Base-by-base conservation (phyloP, 2,888 invertebrate genomes). In the Acanthopleura granulata region DNA sequence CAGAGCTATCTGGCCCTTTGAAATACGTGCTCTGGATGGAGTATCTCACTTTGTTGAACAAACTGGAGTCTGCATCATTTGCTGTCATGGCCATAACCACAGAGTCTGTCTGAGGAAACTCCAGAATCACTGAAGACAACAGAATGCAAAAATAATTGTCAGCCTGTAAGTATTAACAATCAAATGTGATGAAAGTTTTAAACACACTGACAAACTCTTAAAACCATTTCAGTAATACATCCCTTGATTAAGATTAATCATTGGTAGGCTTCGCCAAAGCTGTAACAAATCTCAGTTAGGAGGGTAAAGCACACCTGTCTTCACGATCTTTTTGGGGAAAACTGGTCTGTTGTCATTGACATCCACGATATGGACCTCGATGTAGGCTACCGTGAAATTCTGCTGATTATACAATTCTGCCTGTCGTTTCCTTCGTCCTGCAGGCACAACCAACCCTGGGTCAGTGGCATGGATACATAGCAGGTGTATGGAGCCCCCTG, bases 311-410 rank as follows among this genome's bases (percentile, higher is more conserved):
- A 40, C 74, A 82, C 82, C 78, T 73, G 72, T 76, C 61, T 51
- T 61, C 4, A 49, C n/a, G 18, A 29, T 22, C 0, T 49, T 29
- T 0, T 76, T 16, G 0, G 73, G 62, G 73, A 87, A 86, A 0
- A 71, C 72, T 1, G 87, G 86, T 12, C 84, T 81, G 62, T 85
- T 81, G 72, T 87, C 87, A 74, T 87, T 87, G 18, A 77, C 69
- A 75, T 87, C 87, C 0, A 74, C 49, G 9, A 87, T 75, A 0
- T 57, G 72, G 1, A 87, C 80, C 51, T 76, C 49, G 4, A 87
- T 49, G 49, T 82, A 83, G 16, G 81, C 80, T 0, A 85, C 78
- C 49, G 50, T 15, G 25, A 27, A 66, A 66, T 66, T 66, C 25
- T 22, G 29, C 66, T 66, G 66, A 14, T 66, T 14, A 27, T 66